Percentiles rank a stretch among this genome's conserved stretches.
Conservation (phyloP, 2,797 vertebrate species). For the Synanceia verrucosa region DNA sequence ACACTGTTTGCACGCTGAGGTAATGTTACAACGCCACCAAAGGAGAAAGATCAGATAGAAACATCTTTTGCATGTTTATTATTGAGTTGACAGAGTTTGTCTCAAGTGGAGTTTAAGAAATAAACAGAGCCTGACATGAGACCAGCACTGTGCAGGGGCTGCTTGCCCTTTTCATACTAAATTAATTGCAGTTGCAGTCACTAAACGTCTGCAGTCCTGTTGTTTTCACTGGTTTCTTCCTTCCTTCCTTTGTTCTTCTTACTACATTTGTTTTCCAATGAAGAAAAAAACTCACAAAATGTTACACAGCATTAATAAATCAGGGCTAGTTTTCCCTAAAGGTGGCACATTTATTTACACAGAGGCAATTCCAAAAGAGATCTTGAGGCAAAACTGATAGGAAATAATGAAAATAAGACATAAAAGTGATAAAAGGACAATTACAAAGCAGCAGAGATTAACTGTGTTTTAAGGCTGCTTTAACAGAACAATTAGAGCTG, state of each 20-base stretch:
- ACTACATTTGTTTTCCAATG: not conserved
- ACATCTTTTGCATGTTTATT: not conserved
- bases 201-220: not conserved
- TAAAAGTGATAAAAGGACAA: not conserved
- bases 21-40: not conserved
- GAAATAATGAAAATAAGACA: not conserved
- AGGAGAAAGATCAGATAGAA: not conserved
- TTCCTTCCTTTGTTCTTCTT: not conserved
- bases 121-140: not conserved
- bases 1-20: not conserved
- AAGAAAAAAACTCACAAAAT: not conserved
- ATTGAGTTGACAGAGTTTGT: not conserved
- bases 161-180: slow-evolving; percentile 6
- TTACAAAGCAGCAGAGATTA: not conserved
- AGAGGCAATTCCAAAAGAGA: not conserved
- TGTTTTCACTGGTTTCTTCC: not conserved
- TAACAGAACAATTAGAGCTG: not conserved
- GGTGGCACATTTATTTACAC: not conserved
- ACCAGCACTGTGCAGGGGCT: slow-evolving; percentile 10
- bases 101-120: not conserved
- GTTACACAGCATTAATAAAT: not conserved
- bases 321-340: not conserved
- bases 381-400: not conserved
- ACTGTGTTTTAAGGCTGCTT: not conserved
- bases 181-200: slow-evolving; percentile 22